Conservation (phyloP, 1,140 invertebrate species). For the Trichogramma pretiosum region DNA sequence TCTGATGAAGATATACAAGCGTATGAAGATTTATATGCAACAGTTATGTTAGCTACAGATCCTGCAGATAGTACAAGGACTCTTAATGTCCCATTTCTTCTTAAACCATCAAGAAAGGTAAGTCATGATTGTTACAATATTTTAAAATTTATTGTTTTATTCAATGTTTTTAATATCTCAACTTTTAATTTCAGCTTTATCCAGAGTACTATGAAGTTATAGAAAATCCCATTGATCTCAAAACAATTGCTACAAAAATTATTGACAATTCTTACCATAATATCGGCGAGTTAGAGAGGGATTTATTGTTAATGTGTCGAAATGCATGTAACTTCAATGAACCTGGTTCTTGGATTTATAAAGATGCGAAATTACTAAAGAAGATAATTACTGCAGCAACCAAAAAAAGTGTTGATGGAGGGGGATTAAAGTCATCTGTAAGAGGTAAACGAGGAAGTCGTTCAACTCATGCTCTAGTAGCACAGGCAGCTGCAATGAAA, state of each 20-base stretch:
- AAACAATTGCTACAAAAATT: conserved; percentile 85
- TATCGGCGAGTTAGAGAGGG: conserved; percentile 79
- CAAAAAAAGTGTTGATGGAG: conserved; percentile 32
- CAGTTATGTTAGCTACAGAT: conserved; percentile 71
- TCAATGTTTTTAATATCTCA: too few relatives aligned
- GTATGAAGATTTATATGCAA: conserved; percentile 73
- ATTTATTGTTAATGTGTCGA: conserved; percentile 82
- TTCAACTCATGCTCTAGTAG: conserved; percentile 42
- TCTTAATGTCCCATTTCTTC: conserved; percentile 76
- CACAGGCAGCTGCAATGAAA: conserved; percentile 42
- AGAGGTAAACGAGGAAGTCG: conserved; percentile 46
- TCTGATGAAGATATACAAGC: conserved; percentile 62
- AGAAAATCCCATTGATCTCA: conserved; percentile 89
- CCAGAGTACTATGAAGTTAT: conserved; percentile 97
- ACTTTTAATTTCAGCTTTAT: conserved; percentile 60
- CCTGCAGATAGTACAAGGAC: conserved; percentile 70
- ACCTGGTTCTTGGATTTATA: conserved; percentile 92
- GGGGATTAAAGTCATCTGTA: conserved; percentile 37
- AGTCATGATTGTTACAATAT: not conserved
- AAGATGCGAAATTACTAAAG: conserved; percentile 83
- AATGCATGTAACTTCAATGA: conserved; percentile 97
- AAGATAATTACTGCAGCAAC: conserved; percentile 56
- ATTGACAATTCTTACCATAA: conserved; percentile 70
- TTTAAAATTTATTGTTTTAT: not conserved
- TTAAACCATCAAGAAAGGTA: conserved; percentile 78